Conservation (phyloP, 2,797 vertebrate species). For the Xenopus petersii region DNA sequence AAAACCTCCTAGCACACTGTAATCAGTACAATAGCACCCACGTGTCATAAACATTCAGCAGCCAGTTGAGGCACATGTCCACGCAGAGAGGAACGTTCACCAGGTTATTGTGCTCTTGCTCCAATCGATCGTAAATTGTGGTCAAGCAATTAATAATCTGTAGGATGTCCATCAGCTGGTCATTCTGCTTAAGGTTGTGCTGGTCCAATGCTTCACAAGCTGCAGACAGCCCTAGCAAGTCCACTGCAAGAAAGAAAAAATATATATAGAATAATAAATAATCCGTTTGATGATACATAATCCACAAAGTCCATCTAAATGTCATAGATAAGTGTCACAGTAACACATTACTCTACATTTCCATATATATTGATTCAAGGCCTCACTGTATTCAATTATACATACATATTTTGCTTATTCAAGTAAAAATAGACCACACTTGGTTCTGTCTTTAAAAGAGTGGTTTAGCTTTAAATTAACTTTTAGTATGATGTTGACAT, state of each 20-base stretch:
- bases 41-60: slow-evolving; percentile 91
- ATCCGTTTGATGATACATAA: too few relatives aligned
- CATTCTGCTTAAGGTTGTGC: slow-evolving; percentile 95
- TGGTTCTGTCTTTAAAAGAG: too few relatives aligned
- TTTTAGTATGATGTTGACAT: too few relatives aligned
- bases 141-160: slow-evolving; percentile 91
- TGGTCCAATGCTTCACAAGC: slow-evolving; percentile 94
- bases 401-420: too few relatives aligned
- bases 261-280: neutral
- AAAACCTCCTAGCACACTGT: neutral
- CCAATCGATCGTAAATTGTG: slow-evolving; percentile 89
- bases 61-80: slow-evolving; percentile 92
- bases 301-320: too few relatives aligned
- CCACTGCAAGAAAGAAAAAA: slow-evolving; percentile 72
- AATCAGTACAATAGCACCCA: slow-evolving; percentile 62
- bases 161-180: slow-evolving; percentile 93
- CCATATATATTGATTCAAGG: too few relatives aligned
- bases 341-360: too few relatives aligned
- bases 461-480: too few relatives aligned
- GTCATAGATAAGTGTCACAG: too few relatives aligned
- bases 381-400: too few relatives aligned
- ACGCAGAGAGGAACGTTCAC: slow-evolving; percentile 92
- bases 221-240: slow-evolving; percentile 88
- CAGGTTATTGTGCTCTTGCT: slow-evolving; percentile 92
- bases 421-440: too few relatives aligned